Conservation (phyloP, 1,140 invertebrate genomes). For the Drosophila kanapiae region DNA sequence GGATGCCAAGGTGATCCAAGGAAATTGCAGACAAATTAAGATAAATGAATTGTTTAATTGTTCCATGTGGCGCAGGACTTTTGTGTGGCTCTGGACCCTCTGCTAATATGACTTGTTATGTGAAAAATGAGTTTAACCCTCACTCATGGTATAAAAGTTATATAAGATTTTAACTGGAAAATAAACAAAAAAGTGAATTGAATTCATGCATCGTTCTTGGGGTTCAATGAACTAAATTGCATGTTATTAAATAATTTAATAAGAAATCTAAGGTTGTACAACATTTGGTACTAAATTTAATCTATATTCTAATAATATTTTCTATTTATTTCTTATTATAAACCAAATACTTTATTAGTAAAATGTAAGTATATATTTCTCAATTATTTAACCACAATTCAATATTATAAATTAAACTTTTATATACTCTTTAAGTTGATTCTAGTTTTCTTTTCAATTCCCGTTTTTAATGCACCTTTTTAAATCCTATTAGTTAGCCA, state of each 20-base stretch:
- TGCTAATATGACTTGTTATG: conserved; percentile 72
- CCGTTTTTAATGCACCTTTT: conserved; percentile 3
- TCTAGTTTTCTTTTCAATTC: background rate
- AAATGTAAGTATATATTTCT: background rate
- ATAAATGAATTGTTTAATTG: conserved; percentile 83
- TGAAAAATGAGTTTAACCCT: conserved; percentile 24
- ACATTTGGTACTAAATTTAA: background rate
- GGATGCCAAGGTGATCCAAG: conserved; percentile 38
- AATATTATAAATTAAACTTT: background rate
- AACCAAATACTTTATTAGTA: background rate
- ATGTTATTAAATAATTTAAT: background rate
- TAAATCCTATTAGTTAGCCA: conserved; percentile 60
- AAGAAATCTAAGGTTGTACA: background rate
- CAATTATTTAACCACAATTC: background rate
- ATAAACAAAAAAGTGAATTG: background rate
- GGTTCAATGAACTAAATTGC: conserved; percentile 3
- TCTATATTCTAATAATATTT: background rate
- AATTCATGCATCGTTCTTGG: background rate
- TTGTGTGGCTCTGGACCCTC: conserved; percentile 25
- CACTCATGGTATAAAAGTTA: background rate
- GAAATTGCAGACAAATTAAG: conserved; percentile 82
- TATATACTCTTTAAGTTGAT: no score
- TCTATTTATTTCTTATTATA: background rate
- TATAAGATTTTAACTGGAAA: background rate
- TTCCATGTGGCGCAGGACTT: conserved; percentile 62